These are phyloP conservation scores for Coptodon bakossiorum DNA, from an alignment of 2,113 vertebrate species.

Conservation along the genomic window DNA sequence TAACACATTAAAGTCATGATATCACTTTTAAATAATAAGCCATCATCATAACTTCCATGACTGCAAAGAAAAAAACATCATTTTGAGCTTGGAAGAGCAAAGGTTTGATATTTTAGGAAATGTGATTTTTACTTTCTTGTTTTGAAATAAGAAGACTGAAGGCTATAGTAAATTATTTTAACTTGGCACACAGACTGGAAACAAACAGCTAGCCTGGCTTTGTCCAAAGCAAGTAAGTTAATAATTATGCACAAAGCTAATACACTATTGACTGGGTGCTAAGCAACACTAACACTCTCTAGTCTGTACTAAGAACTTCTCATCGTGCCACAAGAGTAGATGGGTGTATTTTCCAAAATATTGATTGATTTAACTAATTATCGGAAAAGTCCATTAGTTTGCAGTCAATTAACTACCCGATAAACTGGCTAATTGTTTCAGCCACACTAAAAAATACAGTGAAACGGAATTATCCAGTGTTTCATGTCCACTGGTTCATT, in stretches of 20 bases:
- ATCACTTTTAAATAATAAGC: neutral
- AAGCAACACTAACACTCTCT: neutral
- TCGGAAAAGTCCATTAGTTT: neutral
- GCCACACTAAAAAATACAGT: neutral
- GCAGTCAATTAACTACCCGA: neutral
- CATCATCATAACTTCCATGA: neutral
- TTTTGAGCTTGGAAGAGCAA: neutral
- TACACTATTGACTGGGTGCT: neutral
- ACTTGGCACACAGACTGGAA: neutral
- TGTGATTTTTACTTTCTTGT: neutral
- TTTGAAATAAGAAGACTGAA: neutral
- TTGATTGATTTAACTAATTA: neutral
- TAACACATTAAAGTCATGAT: neutral
- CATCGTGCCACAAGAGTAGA: neutral
- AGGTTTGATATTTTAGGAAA: neutral
- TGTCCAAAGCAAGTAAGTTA: neutral
- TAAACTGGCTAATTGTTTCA: neutral
- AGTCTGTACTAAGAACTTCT: neutral
- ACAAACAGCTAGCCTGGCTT: neutral
- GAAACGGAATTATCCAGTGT: neutral
- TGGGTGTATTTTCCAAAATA: neutral
- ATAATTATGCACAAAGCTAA: neutral
- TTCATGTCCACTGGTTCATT: neutral
- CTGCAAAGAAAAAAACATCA: neutral
- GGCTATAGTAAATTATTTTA: neutral